phyloP scores from a whole-genome alignment of 2,888 invertebrate species.

The Monoplex corrugatus region DNA sequence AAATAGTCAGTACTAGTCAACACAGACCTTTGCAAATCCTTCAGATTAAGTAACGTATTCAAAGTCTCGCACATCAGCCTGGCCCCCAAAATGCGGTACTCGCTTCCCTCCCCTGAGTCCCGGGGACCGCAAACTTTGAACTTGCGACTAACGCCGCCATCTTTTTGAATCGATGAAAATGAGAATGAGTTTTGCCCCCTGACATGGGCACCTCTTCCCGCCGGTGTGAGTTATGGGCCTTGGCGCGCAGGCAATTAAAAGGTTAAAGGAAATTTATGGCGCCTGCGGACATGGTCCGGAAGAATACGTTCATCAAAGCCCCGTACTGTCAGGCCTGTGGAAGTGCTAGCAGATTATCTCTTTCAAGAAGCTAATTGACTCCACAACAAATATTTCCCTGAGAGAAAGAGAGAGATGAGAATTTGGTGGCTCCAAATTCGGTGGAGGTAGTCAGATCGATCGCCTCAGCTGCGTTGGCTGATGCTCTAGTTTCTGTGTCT shows the following conservation, averaged over 20 bases:
- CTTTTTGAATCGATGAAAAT: constrained; percentile 8
- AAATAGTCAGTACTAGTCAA: background rate
- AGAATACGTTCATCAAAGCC: constrained; percentile 40
- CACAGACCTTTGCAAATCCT: no score
- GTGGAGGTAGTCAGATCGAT: background rate
- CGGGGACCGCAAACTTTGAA: background rate
- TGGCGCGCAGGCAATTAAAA: constrained; percentile 46
- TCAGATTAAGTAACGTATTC: no score
- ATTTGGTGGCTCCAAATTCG: background rate
- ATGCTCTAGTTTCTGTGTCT: no score
- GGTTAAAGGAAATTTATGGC: constrained; percentile 45
- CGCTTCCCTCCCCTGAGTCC: background rate
- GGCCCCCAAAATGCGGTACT: background rate
- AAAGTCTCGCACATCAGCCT: background rate
- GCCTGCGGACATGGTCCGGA: background rate
- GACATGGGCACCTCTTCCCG: background rate
- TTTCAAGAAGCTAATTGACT: constrained; percentile 40
- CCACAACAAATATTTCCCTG: constrained; percentile 36
- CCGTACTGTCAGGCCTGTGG: constrained; percentile 2
- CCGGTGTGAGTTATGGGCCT: constrained; percentile 40
- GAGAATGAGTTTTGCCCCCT: constrained; percentile 30
- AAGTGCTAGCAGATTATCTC: constrained; percentile 37
- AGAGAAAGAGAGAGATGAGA: background rate
- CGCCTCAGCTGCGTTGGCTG: no score
- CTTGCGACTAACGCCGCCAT: background rate